phyloP scores from a whole-genome alignment of 2,888 invertebrate genomes.

The Phengaris alcon region DNA sequence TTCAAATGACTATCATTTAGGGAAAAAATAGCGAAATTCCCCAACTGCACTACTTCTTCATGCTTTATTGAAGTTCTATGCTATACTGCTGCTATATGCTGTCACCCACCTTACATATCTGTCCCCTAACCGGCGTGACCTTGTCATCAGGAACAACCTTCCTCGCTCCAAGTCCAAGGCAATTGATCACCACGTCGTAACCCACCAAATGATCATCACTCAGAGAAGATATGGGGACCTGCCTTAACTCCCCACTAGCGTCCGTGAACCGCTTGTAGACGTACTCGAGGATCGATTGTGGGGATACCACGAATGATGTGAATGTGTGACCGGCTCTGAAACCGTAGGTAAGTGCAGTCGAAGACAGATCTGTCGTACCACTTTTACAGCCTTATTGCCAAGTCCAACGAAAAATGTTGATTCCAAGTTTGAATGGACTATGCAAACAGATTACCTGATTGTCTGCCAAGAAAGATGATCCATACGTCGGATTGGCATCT shows the following conservation, averaged over 20 bases:
- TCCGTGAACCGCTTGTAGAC: slow-evolving; percentile 80
- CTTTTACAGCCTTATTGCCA: too few relatives aligned
- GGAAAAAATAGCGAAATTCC: too few relatives aligned
- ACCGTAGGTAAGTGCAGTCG: slow-evolving; percentile 19
- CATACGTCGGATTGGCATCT: too few relatives aligned
- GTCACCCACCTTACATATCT: slow-evolving; percentile 80
- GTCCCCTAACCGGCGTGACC: slow-evolving; percentile 86
- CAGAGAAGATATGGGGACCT: slow-evolving; percentile 49
- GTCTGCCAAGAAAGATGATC: too few relatives aligned
- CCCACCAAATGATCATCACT: slow-evolving; percentile 67
- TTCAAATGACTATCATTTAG: too few relatives aligned
- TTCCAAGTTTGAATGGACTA: too few relatives aligned
- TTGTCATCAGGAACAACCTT: slow-evolving; percentile 80
- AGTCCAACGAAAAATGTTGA: too few relatives aligned
- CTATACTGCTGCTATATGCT: too few relatives aligned
- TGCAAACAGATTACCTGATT: too few relatives aligned
- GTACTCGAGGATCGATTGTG: slow-evolving; percentile 82
- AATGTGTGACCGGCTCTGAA: slow-evolving; percentile 82
- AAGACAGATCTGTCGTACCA: too few relatives aligned
- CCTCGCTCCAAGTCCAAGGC: slow-evolving; percentile 85
- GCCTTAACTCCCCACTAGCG: slow-evolving; percentile 80
- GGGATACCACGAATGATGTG: slow-evolving; percentile 84
- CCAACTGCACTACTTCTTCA: too few relatives aligned
- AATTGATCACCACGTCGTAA: slow-evolving; percentile 88
- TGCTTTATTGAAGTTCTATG: too few relatives aligned